Base-by-base conservation (phyloP, 2,113 vertebrate genomes). In the Chionodraco myersi region DNA sequence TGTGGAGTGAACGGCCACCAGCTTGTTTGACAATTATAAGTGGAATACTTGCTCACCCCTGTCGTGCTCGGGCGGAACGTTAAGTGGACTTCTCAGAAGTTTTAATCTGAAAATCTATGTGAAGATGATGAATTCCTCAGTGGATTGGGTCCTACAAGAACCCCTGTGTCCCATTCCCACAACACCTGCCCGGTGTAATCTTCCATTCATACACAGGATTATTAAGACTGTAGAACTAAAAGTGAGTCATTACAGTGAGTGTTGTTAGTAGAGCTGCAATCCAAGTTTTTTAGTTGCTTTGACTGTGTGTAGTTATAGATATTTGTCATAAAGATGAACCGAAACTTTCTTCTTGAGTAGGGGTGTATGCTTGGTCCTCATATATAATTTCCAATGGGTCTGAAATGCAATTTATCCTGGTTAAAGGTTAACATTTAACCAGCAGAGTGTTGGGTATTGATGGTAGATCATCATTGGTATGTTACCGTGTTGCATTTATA, bases 81-180 rank as follows among this genome's bases (percentile, higher is more conserved):
- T 83, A 91, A 93, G 91, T 91, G 92, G 83, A 61, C 30, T 72
- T 85, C 87, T 92, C 79, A 77, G 75, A 90, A 75, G 79, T 72
- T 85, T 88, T 90, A 93, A 94, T 93, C 92, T 92, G 75, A 44
- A 87, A 80, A 92, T 93, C 91, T 92, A 47, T 82, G 80, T 69
- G 86, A 87, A 90, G 84, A 90, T 77, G 74, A 9, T 74, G 75
- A 85, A 91, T 91, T 90, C 87, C 91, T 83, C 16, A 58, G 83
- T 78, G 83, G 79, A 91, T 76, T 84, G 82, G 62, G 75, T 30
- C 57, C 82, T 80, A 67, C 86, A 86, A 88, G 80, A 88, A 58
- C 64, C 72, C 61, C 66, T 87, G 81, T 88, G 80, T 76, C 74
- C 21, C 58, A 45, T 64, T 88, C 72, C 76, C 59, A 73, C 71